Evolutionary conservation across 1,140 invertebrate genomes (phyloP), one percentile per base, ranked within the genome.

Genomic region (Orussus abietinus): DNA sequence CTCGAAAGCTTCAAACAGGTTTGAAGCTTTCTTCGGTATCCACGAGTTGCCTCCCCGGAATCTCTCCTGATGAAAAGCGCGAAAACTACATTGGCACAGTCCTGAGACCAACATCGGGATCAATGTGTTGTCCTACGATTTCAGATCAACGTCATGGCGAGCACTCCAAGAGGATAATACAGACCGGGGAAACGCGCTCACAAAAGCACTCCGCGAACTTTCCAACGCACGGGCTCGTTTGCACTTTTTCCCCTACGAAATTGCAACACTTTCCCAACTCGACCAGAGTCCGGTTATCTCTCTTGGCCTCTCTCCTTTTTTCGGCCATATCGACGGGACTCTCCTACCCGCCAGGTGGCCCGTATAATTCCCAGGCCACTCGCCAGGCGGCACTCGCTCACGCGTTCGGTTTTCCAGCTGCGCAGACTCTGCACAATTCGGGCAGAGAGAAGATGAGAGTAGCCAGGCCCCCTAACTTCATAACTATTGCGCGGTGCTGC

Each of bases 11-110:
- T 86, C 84, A 86, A 86, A 84, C 77, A 77, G 71, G 76, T 82
- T 86, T 86, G 84, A 86, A 86, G 85, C 84, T 85, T 85, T 82
- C 81, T 81, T 78, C 72, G 75, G 76, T 78, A 77, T 77, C 74
- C 78, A 78, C 77, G 73, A 77, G 74, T 72, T 72, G 68, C 72
- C 75, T 74, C 72, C 76, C 70, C 71, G 72, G 65, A 63, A 64
- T 72, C 72, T 75, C 64, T 76, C 74, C 70, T 70, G 66, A 65
- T 70, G 66, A 73, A 72, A 72, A 69, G 67, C 67, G 74, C 74
- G 69, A 75, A 72, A 76, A 77, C 75, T 79, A 79, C 73, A 78
- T 77, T 72, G 69, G 69, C 64, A 73, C 74, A 76, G 70, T 74
- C 72, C 75, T 79, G 74, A 73, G 79, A 78, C 76, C 78, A 81